These are phyloP conservation scores for Hydrolagus colliei DNA, from an alignment of 2,797 vertebrate genomes.

Conservation along the genomic window DNA sequence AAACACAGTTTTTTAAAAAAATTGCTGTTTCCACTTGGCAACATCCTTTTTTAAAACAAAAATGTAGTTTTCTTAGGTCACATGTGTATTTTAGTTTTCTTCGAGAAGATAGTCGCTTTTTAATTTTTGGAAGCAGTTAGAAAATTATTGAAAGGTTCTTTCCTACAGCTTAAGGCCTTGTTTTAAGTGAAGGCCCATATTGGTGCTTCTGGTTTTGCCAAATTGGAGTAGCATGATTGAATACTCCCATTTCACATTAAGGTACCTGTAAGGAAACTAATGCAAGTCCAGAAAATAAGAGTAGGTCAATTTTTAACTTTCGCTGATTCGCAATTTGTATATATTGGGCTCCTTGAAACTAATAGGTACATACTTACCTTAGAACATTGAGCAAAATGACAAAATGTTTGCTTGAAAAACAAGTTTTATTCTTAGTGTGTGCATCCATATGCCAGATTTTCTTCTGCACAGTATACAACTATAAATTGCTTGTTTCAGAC, in stretches of 20 bases:
- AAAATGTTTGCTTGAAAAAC: background rate
- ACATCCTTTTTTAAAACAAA: background rate
- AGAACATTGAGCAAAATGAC: background rate
- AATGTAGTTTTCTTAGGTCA: background rate
- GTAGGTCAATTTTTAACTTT: background rate
- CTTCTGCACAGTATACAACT: background rate
- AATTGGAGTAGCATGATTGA: background rate
- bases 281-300: background rate
- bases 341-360: background rate
- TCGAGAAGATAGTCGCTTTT: background rate
- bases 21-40: conserved; percentile 18
- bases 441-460: background rate
- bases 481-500: background rate
- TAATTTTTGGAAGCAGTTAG: conserved; percentile 2
- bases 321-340: background rate
- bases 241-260: background rate
- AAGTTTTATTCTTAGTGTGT: background rate
- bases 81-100: background rate
- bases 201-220: background rate
- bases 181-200: background rate
- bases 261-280: background rate
- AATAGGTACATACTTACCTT: background rate
- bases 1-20: background rate
- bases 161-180: background rate
- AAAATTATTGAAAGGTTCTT: background rate